phyloP scores from a whole-genome alignment of 2,113 vertebrate species.

The Dolichotis patagonum region DNA sequence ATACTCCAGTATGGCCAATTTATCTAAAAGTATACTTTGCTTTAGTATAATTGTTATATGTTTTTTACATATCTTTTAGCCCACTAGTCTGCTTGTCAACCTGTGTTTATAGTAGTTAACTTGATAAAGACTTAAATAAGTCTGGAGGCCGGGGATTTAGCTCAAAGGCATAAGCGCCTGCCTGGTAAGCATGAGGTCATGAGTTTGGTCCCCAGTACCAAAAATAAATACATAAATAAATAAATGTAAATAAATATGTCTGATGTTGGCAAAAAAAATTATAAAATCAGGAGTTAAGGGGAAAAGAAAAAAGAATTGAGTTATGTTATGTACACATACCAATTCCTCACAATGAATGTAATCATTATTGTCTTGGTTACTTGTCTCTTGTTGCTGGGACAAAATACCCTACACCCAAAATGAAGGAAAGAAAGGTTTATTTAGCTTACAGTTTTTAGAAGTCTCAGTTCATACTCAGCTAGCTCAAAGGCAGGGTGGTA shows the following conservation, averaged over 20 bases:
- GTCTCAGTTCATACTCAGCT: too few relatives aligned
- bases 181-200: too few relatives aligned
- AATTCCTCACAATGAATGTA: neutral
- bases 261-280: neutral
- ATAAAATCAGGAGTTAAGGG: neutral
- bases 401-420: too few relatives aligned
- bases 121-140: neutral
- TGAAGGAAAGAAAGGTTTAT: too few relatives aligned
- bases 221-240: too few relatives aligned
- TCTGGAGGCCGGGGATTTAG: too few relatives aligned
- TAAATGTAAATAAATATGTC: neutral
- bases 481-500: too few relatives aligned
- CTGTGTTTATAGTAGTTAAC: neutral
- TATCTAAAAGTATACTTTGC: neutral
- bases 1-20: neutral
- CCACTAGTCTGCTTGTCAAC: neutral
- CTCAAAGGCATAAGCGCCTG: too few relatives aligned
- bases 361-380: neutral
- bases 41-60: neutral
- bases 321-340: neutral
- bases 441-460: too few relatives aligned
- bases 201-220: too few relatives aligned
- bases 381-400: too few relatives aligned
- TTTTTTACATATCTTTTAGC: neutral
- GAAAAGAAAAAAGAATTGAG: neutral